Percentiles rank a stretch among this genome's conserved stretches.
Evolutionary conservation across 2,113 vertebrate genomes (phyloP).

Genomic region (Bos taurus): DNA sequence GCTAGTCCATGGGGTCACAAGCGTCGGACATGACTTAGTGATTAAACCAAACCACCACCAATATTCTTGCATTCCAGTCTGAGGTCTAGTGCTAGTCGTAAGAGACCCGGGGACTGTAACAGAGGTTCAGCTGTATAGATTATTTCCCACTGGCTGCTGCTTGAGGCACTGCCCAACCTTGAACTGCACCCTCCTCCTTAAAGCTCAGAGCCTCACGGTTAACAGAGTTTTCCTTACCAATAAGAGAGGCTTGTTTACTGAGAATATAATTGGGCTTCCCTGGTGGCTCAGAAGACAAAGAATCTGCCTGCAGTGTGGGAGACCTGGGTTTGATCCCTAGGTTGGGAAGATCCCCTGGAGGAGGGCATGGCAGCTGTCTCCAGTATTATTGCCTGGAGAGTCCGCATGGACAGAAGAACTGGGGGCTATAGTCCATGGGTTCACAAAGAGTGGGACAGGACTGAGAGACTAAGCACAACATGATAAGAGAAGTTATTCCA

Average conservation of each 20-base stretch:
- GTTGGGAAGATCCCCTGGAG: not conserved
- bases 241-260: not conserved
- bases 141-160: not conserved
- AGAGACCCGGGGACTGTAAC: not conserved
- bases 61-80: not conserved
- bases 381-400: not conserved
- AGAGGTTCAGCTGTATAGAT: not conserved
- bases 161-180: not conserved
- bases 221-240: not conserved
- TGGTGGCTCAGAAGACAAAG: not conserved
- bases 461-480: not conserved
- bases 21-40: not conserved
- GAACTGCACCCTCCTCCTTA: not conserved
- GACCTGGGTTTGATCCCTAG: not conserved
- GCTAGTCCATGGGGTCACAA: not conserved
- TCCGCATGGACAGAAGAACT: not conserved
- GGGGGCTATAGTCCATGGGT: not conserved
- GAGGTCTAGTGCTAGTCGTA: not conserved
- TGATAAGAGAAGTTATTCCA: not conserved
- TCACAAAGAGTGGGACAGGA: not conserved
- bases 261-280: not conserved
- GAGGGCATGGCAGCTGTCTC: not conserved
- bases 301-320: not conserved
- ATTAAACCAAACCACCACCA: not conserved
- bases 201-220: not conserved